Base-by-base conservation (phyloP, 2,888 invertebrate genomes). In the Lithophane semibrunnea region DNA sequence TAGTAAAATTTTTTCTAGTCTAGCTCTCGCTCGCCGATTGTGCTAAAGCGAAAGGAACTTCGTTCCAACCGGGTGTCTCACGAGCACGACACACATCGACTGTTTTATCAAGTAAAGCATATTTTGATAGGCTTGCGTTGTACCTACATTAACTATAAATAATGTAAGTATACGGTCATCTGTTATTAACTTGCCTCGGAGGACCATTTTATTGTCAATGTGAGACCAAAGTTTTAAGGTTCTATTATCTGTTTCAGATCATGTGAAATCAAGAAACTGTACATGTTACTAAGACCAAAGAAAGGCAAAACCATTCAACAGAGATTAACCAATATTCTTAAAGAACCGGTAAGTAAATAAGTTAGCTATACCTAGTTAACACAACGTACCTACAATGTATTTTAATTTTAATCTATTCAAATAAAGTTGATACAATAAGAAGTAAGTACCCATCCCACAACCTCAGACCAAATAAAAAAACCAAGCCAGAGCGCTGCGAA, bases 331-430 rank as follows among this genome's bases (percentile, higher is more conserved):
- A 77, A 81, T 0, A 78, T 89, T 47, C 42, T 90, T 0, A 75
- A 79, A 52, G 90, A 92, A 42, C 86, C 90, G 21, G 91, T 91
- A 74, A 89, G 88, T 76, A 24, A 16, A 52, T 49, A 58, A 16
- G 8, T 60, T 60, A 29, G 16, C 3, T 29, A 12, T 16, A 29
- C 4, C 37, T 37, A 29, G 7, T 13, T 24, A 16, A 58, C 16
- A 16, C 29, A 16, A 60, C 60, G 16, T 60, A 16, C 29, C 29
- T 29, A 29, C 29, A 29, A 16, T 29, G 3, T 16, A 29, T n/a
- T 56, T 56, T 56, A 5, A 37, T 37, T 37, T 37, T 37, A 37
- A 37, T 37, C 37, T 37, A 37, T 5, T 5, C 37, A 37, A 5
- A 37, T 37, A 37, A 37, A 37, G 37, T 37, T 37, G 37, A 37